phyloP scores from a whole-genome alignment of 2,797 vertebrate species.

The Microctenopoma stevenorrisi region DNA sequence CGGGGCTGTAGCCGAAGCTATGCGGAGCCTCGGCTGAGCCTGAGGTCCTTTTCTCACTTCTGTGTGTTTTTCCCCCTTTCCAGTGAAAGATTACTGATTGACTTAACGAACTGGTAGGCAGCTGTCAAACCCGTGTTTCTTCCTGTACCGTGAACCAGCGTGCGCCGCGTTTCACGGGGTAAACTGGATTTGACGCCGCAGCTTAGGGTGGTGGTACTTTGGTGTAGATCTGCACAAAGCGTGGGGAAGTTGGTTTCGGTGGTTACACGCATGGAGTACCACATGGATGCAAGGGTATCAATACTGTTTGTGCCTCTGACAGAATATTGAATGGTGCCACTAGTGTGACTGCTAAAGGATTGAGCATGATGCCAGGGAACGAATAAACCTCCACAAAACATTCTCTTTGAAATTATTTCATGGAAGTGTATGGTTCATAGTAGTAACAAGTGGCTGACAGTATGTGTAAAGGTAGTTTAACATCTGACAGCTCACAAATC shows the following conservation, averaged over 20 bases:
- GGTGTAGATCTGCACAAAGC: not conserved
- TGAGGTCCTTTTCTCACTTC: constrained; percentile 2
- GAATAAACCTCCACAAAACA: no score
- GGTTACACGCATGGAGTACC: not conserved
- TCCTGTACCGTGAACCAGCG: fast-evolving
- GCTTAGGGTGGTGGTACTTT: not conserved
- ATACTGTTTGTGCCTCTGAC: no score
- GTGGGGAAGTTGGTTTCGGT: not conserved
- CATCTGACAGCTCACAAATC: no score
- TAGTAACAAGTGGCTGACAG: no score
- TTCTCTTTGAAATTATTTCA: no score
- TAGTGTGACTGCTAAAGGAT: no score
- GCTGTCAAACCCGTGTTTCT: not conserved
- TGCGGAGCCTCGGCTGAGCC: not conserved
- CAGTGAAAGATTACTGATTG: constrained; percentile 8
- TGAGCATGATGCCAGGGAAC: no score
- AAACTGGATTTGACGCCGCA: not conserved
- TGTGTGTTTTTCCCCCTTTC: not conserved
- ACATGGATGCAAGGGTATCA: no score
- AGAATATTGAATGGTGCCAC: no score
- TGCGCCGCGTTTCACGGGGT: fast-evolving
- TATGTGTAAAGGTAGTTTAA: no score
- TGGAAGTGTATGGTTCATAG: no score
- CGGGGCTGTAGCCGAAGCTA: not conserved
- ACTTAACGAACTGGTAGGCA: not conserved